Percentiles rank a stretch among this genome's conserved stretches.
Evolutionary conservation across 2,888 invertebrate genomes (phyloP).

Genomic region (Drosophila helvetica): DNA sequence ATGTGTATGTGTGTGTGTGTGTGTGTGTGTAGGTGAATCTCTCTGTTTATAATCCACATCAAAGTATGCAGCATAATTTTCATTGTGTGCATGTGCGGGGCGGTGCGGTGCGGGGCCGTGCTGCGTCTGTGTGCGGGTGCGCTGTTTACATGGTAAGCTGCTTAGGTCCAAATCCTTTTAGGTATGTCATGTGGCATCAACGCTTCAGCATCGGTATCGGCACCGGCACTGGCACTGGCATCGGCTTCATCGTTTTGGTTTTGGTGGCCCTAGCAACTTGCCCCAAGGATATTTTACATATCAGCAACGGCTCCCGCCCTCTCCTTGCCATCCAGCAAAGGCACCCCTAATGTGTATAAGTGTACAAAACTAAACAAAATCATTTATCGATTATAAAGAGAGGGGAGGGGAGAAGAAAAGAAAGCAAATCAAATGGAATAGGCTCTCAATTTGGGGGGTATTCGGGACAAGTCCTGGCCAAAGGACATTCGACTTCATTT

Average conservation of each 20-base stretch:
- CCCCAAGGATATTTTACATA: constrained; percentile 67
- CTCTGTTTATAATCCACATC: constrained; percentile 66
- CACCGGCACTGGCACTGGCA: background rate
- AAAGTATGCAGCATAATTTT: constrained; percentile 64
- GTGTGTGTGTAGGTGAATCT: too few species aligned
- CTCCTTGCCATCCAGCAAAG: background rate
- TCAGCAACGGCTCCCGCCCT: background rate
- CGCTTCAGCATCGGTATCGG: constrained; percentile 31
- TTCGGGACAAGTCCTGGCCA: constrained; percentile 20
- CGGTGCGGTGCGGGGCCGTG: constrained; percentile 10
- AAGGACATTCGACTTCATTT: constrained; percentile 17
- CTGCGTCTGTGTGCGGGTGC: constrained; percentile 1
- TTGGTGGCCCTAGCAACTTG: constrained; percentile 44
- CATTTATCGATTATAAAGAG: constrained; percentile 68
- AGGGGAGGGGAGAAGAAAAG: constrained; percentile 5
- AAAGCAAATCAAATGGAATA: constrained; percentile 43
- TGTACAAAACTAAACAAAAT: constrained; percentile 68
- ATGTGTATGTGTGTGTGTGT: too few species aligned
- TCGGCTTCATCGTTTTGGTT: constrained; percentile 28
- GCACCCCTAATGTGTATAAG: constrained; percentile 35
- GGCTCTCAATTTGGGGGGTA: constrained; percentile 29
- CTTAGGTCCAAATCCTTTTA: constrained; percentile 73
- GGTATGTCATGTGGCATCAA: constrained; percentile 67
- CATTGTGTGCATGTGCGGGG: constrained; percentile 6
- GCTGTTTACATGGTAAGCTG: constrained; percentile 71